These are phyloP conservation scores for Takifugu bimaculatus DNA, from an alignment of 2,113 vertebrate species.

Conservation along the genomic window DNA sequence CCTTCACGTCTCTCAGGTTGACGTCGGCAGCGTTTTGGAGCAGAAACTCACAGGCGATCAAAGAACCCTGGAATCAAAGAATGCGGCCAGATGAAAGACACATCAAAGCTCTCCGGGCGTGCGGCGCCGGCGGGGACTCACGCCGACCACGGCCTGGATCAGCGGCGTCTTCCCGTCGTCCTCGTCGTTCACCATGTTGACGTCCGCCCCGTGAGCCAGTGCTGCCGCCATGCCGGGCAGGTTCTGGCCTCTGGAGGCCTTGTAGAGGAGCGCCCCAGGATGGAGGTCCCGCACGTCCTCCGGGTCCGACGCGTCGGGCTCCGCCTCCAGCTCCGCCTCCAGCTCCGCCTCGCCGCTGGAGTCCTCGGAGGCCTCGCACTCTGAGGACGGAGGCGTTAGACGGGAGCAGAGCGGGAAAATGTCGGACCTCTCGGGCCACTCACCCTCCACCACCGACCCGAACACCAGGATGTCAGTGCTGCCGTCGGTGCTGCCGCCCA, in stretches of 20 bases:
- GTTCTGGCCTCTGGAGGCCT: constrained; percentile 84
- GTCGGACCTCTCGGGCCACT: constrained; percentile 46
- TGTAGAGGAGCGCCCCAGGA: constrained; percentile 83
- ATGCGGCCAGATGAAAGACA: background rate
- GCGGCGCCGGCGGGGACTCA: constrained; percentile 52
- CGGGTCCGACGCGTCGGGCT: constrained; percentile 82
- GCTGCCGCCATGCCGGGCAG: constrained; percentile 89
- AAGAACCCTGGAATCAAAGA: constrained; percentile 78
- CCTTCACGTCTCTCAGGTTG: constrained; percentile 89
- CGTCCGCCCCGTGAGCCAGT: constrained; percentile 86
- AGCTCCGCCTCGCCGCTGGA: constrained; percentile 87
- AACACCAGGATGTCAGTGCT: constrained; percentile 92
- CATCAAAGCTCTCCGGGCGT: no score
- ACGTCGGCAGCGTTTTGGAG: constrained; percentile 95
- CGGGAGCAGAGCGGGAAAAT: background rate
- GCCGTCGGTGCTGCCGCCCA: constrained; percentile 93
- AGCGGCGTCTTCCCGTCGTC: constrained; percentile 90
- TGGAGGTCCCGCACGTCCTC: constrained; percentile 85
- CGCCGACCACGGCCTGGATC: constrained; percentile 91
- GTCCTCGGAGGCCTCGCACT: constrained; percentile 86
- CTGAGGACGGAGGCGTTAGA: constrained; percentile 54
- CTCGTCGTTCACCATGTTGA: constrained; percentile 84
- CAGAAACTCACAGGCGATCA: constrained; percentile 93
- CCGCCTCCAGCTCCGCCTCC: constrained; percentile 82
- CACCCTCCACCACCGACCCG: constrained; percentile 88